These are phyloP conservation scores for Tenualosa ilisha DNA, from an alignment of 2,797 vertebrate species.

Conservation along the genomic window DNA sequence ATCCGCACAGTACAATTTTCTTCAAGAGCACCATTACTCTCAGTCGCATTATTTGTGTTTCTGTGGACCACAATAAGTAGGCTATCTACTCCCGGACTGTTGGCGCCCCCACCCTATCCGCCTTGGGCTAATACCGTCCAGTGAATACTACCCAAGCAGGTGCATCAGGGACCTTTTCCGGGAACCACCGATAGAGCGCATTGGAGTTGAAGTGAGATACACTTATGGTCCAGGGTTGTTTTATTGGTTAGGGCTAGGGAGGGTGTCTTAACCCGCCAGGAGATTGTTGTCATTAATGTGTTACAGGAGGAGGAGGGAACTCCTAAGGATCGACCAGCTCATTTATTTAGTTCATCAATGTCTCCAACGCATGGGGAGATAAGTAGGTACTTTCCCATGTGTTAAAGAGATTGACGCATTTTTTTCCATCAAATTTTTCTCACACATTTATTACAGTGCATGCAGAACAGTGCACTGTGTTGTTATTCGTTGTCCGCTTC, in stretches of 20 bases:
- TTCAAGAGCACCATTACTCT: conserved; percentile 76
- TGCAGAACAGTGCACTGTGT: too few relatives aligned
- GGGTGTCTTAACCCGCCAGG: conserved; percentile 72
- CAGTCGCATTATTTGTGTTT: conserved; percentile 62
- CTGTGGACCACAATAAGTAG: not conserved
- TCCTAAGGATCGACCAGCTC: conserved; percentile 70
- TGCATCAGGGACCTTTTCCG: conserved; percentile 74
- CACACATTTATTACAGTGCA: too few relatives aligned
- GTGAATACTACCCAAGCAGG: conserved; percentile 76
- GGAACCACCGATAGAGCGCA: conserved; percentile 76
- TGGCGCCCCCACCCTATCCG: conserved; percentile 36
- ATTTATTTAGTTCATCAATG: not conserved
- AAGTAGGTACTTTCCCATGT: not conserved
- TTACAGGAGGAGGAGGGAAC: conserved; percentile 80
- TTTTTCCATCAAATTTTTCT: not conserved
- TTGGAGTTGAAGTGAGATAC: conserved; percentile 73
- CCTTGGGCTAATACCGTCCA: conserved; percentile 58
- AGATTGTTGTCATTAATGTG: conserved; percentile 76
- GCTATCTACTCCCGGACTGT: conserved; percentile 1
- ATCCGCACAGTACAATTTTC: conserved; percentile 65
- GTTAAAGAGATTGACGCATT: too few relatives aligned
- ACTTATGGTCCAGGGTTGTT: conserved; percentile 69
- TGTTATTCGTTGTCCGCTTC: too few relatives aligned
- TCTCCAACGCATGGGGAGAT: not conserved
- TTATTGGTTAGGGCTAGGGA: conserved; percentile 69